Percentiles rank a stretch among this genome's conserved stretches.
These are phyloP conservation scores for Cyanoliseus patagonus DNA, from an alignment of 2,113 vertebrate species.

Conservation along the genomic window DNA sequence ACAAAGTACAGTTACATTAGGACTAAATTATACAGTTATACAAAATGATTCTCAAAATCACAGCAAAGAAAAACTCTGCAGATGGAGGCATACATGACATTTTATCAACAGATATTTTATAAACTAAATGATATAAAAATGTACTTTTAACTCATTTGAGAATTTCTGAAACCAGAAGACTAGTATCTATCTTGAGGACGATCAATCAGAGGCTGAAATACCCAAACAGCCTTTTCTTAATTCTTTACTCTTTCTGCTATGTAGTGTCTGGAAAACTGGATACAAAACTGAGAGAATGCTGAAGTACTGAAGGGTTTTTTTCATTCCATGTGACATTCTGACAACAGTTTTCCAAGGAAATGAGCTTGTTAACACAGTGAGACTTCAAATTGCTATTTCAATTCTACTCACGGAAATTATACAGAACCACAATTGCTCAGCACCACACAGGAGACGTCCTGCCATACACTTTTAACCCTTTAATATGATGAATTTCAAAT, in stretches of 20 bases:
- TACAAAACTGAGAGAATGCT: not conserved
- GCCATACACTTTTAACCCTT: not conserved
- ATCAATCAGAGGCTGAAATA: not conserved
- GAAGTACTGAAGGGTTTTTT: not conserved
- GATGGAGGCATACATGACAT: not conserved
- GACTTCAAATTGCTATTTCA: not conserved
- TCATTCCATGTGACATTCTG: not conserved
- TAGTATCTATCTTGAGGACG: not conserved
- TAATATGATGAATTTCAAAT: not conserved
- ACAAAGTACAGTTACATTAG: not conserved
- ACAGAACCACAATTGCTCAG: not conserved
- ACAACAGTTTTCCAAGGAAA: not conserved
- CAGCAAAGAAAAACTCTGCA: not conserved
- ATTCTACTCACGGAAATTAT: not conserved
- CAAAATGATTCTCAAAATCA: not conserved
- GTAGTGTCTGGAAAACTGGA: not conserved
- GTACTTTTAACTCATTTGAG: not conserved
- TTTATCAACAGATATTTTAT: constrained; percentile 38
- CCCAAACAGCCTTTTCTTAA: not conserved
- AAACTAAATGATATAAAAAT: constrained; percentile 41
- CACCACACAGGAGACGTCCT: not conserved
- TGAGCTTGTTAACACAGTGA: not conserved
- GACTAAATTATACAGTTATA: not conserved
- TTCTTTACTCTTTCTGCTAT: not conserved
- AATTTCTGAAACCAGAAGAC: constrained; percentile 34